phyloP scores from a whole-genome alignment of 2,113 vertebrate genomes.

The Ophthalmolycus amberensis region DNA sequence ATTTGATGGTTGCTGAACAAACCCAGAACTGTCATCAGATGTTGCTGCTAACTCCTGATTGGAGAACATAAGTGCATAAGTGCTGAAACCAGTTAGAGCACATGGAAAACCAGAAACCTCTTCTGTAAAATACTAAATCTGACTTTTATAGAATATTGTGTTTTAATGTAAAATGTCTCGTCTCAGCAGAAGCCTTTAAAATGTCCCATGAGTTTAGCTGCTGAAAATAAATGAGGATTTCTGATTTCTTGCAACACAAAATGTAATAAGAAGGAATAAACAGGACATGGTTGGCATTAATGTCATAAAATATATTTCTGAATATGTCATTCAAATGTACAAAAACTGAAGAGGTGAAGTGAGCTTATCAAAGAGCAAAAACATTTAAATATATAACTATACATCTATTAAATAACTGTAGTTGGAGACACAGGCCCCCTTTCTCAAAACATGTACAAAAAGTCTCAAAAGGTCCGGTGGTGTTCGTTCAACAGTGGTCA shows the following conservation, averaged over 20 bases:
- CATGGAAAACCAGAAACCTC: background rate
- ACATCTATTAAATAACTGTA: conserved; percentile 83
- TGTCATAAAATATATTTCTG: conserved; percentile 82
- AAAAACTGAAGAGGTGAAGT: conserved; percentile 53
- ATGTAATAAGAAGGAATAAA: conserved; percentile 13
- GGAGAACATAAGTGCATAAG: too few species aligned
- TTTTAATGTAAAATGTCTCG: background rate
- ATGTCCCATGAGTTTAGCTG: background rate
- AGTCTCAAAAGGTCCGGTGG: conserved; percentile 12
- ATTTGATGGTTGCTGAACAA: background rate
- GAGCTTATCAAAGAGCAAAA: conserved; percentile 67
- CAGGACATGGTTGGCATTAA: background rate
- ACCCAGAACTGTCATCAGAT: background rate
- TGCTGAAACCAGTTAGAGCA: background rate
- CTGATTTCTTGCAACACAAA: background rate
- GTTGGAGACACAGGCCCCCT: conserved; percentile 41
- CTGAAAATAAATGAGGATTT: background rate
- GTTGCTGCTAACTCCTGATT: background rate
- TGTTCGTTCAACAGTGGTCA: conserved; percentile 63
- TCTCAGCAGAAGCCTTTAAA: background rate
- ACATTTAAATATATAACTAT: conserved; percentile 84
- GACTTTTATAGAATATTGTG: background rate
- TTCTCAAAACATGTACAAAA: conserved; percentile 52
- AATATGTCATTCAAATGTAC: conserved; percentile 75
- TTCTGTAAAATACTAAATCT: background rate